Evolutionary conservation across 1,140 invertebrate genomes (phyloP).

Genomic region (Bombus vancouverensis): DNA sequence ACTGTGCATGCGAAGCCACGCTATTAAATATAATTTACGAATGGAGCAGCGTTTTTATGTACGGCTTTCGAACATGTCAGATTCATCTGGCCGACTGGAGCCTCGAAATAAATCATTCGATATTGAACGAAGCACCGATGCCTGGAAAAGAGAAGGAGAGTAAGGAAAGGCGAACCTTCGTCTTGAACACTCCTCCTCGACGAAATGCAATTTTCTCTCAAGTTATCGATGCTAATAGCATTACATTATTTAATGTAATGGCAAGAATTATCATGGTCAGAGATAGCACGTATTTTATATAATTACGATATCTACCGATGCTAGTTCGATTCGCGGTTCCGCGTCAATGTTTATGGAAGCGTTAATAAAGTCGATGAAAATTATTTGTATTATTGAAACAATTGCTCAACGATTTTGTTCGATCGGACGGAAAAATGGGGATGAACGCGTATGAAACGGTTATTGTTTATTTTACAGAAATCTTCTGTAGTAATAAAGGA

Average conservation of each 20-base stretch:
- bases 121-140: neutral
- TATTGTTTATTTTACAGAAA: neutral
- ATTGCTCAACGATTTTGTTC: neutral
- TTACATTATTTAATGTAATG: too few relatives aligned
- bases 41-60: slow-evolving; percentile 55
- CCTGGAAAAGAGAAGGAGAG: neutral
- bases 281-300: neutral
- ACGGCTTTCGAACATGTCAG: slow-evolving; percentile 41
- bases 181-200: neutral
- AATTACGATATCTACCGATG: neutral
- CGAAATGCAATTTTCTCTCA: neutral
- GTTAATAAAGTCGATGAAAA: neutral
- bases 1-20: slow-evolving; percentile 48
- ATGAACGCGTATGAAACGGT: neutral
- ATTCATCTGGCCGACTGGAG: slow-evolving; percentile 43
- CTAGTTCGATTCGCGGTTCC: too few relatives aligned
- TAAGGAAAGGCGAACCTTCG: neutral
- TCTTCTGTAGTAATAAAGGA: neutral
- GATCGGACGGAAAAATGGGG: fast-evolving
- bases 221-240: too few relatives aligned
- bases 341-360: neutral
- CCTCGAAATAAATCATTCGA: slow-evolving; percentile 59
- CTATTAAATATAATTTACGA: slow-evolving; percentile 71
- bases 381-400: neutral
- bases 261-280: neutral